Evolutionary conservation across 53 echinoderm and acorn worm genomes (phyloP).

Genomic region (Paracentrotus lividus): DNA sequence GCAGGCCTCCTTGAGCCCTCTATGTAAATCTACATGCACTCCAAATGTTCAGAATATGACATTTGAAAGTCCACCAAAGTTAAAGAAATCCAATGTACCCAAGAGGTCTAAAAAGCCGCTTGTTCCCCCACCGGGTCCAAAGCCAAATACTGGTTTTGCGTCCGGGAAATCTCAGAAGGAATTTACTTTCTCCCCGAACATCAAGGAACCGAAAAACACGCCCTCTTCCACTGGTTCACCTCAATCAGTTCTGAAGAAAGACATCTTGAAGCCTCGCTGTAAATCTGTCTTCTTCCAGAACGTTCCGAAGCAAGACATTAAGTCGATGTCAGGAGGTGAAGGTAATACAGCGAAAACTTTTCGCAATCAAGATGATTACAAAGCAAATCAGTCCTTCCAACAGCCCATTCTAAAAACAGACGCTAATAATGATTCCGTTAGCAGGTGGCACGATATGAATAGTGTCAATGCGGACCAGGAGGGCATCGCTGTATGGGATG

Average conservation of each 20-base stretch:
- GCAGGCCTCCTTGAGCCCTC: too few relatives aligned
- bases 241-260: too few relatives aligned
- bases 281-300: background rate
- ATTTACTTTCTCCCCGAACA: background rate
- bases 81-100: background rate
- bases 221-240: too few relatives aligned
- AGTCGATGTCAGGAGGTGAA: background rate
- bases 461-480: background rate
- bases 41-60: too few relatives aligned
- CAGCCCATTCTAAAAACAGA: background rate
- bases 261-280: slow-evolving; percentile 12
- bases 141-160: background rate
- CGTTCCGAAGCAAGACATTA: background rate
- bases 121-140: background rate
- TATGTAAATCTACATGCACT: too few relatives aligned
- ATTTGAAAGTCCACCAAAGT: too few relatives aligned
- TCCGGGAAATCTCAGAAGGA: background rate
- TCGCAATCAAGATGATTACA: background rate
- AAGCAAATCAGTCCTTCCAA: background rate
- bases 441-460: background rate
- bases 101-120: background rate
- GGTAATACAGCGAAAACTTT: background rate
- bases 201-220: too few relatives aligned
- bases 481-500: background rate
- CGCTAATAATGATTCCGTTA: background rate